These are phyloP conservation scores for Pachycephus smyrnensis DNA, from an alignment of 2,888 invertebrate species.

Conservation along the genomic window DNA sequence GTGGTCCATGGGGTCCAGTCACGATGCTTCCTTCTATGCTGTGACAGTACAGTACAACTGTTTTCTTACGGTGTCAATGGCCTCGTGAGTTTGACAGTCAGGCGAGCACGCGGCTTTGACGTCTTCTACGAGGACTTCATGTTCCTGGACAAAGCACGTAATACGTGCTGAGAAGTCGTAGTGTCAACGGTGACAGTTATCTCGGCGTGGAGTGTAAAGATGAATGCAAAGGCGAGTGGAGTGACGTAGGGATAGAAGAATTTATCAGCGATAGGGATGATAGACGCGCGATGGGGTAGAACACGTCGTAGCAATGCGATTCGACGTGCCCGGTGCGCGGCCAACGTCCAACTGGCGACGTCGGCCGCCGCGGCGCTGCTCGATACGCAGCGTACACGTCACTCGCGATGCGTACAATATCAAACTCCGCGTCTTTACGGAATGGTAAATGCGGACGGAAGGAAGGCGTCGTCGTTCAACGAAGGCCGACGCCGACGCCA, in stretches of 20 bases:
- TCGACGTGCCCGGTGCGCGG: constrained; percentile 56
- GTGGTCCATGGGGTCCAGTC: background rate
- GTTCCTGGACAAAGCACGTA: background rate
- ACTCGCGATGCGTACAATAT: constrained; percentile 47
- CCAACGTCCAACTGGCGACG: constrained; percentile 38
- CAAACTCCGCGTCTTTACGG: constrained; percentile 33
- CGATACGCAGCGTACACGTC: constrained; percentile 42
- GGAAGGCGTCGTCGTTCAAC: constrained; percentile 57
- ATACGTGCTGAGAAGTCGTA: background rate
- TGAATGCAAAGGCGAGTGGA: background rate
- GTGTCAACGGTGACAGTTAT: background rate
- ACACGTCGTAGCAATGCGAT: background rate
- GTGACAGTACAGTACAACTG: background rate
- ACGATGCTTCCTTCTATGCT: background rate
- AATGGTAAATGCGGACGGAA: constrained; percentile 18
- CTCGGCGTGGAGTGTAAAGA: background rate
- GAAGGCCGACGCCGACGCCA: constrained; percentile 69
- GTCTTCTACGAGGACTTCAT: background rate
- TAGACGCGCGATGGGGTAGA: background rate
- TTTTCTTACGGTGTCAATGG: background rate
- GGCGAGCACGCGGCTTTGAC: background rate
- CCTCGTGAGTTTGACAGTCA: background rate
- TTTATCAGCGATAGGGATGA: background rate
- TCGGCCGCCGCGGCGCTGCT: constrained; percentile 47
- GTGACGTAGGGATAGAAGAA: background rate